Percentiles rank a stretch among this genome's conserved stretches.
Conservation (phyloP, 2,113 vertebrate species). For the Poeciliopsis occidentalis region DNA sequence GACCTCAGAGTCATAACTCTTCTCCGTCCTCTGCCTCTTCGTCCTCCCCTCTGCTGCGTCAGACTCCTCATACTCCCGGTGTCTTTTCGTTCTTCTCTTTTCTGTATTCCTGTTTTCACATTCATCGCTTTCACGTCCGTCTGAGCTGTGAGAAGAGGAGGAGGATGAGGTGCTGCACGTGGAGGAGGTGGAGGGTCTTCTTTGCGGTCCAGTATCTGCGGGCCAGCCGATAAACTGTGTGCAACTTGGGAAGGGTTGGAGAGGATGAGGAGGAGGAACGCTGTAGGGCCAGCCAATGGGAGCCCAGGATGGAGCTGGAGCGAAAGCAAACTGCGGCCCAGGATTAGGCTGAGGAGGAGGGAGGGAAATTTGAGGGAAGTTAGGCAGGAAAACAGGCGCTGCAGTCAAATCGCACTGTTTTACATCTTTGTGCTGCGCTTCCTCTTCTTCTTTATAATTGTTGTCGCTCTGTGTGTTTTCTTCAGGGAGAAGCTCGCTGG, state of each 20-base stretch:
- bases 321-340: slow-evolving; percentile 42
- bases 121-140: slow-evolving; percentile 54
- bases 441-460: slow-evolving; percentile 29
- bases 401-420: background rate
- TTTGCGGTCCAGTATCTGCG: slow-evolving; percentile 39
- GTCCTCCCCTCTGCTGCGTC: slow-evolving; percentile 47
- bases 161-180: slow-evolving; percentile 47
- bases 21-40: slow-evolving; percentile 33
- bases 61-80: slow-evolving; percentile 31
- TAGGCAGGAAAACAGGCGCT: background rate
- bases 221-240: slow-evolving; percentile 9
- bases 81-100: slow-evolving; percentile 51
- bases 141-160: slow-evolving; percentile 57
- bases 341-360: slow-evolving; percentile 24
- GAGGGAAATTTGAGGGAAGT: background rate
- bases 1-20: slow-evolving; percentile 33
- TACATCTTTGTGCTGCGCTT: background rate
- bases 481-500: slow-evolving; percentile 37
- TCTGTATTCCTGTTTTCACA: slow-evolving; percentile 41
- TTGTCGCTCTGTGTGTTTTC: slow-evolving; percentile 44
- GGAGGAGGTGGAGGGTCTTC: slow-evolving; percentile 56
- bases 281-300: slow-evolving; percentile 33
- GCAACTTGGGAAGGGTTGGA: slow-evolving; percentile 7
- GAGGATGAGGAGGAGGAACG: slow-evolving; percentile 21
- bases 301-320: slow-evolving; percentile 23